Conservation (phyloP, 2,113 vertebrate species). For the Tragulus kanchil region DNA sequence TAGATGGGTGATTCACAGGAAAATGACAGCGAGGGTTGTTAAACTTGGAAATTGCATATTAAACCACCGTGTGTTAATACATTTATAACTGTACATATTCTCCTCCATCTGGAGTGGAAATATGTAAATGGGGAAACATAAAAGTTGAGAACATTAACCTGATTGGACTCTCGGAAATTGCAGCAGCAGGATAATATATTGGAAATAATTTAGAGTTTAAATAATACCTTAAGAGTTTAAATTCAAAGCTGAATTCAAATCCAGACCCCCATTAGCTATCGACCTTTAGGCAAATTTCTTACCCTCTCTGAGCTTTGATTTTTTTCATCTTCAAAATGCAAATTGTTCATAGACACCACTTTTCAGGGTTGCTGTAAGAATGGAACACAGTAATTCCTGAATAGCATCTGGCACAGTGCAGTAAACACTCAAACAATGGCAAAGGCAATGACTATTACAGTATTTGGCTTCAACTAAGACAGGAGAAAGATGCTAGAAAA, state of each 20-base stretch:
- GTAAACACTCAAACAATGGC: background rate
- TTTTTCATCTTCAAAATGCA: slow-evolving; percentile 43
- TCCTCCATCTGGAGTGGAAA: slow-evolving; percentile 60
- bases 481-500: background rate
- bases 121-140: background rate
- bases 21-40: slow-evolving; percentile 8
- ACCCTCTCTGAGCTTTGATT: background rate
- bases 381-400: background rate
- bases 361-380: background rate
- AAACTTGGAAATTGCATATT: slow-evolving; percentile 57
- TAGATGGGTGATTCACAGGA: background rate
- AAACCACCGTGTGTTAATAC: slow-evolving; percentile 32
- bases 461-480: background rate
- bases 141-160: slow-evolving; percentile 27
- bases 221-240: slow-evolving; percentile 31
- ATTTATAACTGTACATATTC: slow-evolving; percentile 57
- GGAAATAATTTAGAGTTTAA: slow-evolving; percentile 46
- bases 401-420: background rate
- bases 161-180: background rate
- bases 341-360: background rate
- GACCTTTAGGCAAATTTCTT: background rate
- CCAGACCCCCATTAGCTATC: background rate
- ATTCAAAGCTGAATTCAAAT: slow-evolving; percentile 55
- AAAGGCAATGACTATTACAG: background rate
- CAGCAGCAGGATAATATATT: background rate